A percentile compares a stretch with the other conserved stretches of the same genome.
Conservation (phyloP, 1,140 invertebrate species). For the Macrocentrus cingulum region DNA sequence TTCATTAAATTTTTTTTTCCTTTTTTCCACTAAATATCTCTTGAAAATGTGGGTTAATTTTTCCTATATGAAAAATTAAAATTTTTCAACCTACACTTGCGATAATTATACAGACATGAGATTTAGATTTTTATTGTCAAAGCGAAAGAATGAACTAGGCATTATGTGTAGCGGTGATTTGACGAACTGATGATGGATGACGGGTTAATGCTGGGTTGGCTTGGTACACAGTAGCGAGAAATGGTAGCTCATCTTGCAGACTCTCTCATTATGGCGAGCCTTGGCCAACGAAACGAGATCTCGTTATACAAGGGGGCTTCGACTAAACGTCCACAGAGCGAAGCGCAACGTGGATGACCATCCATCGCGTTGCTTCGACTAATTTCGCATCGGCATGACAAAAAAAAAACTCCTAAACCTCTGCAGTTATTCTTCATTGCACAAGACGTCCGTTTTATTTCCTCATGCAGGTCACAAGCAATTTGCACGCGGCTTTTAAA, state of each 20-base stretch:
- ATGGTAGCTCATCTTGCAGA: constrained; percentile 12
- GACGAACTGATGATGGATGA: constrained; percentile 7
- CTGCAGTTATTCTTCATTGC: not conserved
- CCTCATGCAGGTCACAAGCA: too few relatives aligned
- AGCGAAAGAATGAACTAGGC: not conserved
- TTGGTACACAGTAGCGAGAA: constrained; percentile 14
- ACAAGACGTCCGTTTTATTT: too few relatives aligned
- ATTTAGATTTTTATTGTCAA: too few relatives aligned
- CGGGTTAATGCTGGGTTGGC: constrained; percentile 12
- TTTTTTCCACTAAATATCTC: too few relatives aligned
- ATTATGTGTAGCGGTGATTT: not conserved
- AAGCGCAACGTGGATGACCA: not conserved
- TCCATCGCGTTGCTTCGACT: constrained; percentile 9
- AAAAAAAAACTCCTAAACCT: not conserved
- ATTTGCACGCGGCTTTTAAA: too few relatives aligned
- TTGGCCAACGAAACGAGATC: constrained; percentile 19
- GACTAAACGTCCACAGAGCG: constrained; percentile 5
- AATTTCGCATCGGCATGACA: not conserved
- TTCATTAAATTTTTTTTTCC: too few relatives aligned
- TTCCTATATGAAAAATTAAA: too few relatives aligned
- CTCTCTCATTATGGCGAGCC: constrained; percentile 16
- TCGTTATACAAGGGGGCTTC: constrained; percentile 18
- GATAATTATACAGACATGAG: too few relatives aligned
- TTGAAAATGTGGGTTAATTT: too few relatives aligned
- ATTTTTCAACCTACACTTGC: too few relatives aligned